Evolutionary conservation across 2,113 vertebrate species (phyloP), one percentile per base, ranked within the genome.

Genomic region (Aplodontia rufa): DNA sequence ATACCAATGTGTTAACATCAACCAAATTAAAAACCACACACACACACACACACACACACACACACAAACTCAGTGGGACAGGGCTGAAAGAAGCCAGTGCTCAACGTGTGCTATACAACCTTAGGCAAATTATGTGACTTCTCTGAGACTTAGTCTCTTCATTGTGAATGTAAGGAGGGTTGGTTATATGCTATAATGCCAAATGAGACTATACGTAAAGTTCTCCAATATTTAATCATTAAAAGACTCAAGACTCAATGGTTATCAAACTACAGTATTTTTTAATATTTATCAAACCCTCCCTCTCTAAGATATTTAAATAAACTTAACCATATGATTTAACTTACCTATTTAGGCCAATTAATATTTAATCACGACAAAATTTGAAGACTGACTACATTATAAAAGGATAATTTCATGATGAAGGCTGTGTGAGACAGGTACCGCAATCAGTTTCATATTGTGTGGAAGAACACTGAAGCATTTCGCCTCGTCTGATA

Each of bases 141-240:
- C 55, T 95, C 60, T 20, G n/a, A 51, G 51, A 22, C 76, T 89
- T 19, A 14, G 19, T 64, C 17, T 53, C 66, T 87, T 87, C 17
- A 37, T 37, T 35, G 40, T 49, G n/a, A 86, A 82, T 42, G 86
- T 81, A 83, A 58, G 9, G 17, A 51, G 24, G 26, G 20, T 3
- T 47, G 8, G 1, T 51, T 42, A 69, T 49, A 37, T 55, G 55
- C 76, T 62, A 40, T 9, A 6, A n/a, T n/a, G n/a, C n/a, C n/a
- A 83, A 51, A 78, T n/a, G 16, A 92, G 60, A 53, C 83, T 55
- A 40, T 42, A 66, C 26, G 19, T 82, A 68, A 91, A 86, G 7
- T 37, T 87, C 75, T 79, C 75, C 62, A 69, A 72, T 72, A 76
- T n/a, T 66, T 91, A 81, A 68, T 69, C 53, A 88, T 91, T 80